Conservation (phyloP, 1,140 invertebrate genomes). For the Cylas formicarius region DNA sequence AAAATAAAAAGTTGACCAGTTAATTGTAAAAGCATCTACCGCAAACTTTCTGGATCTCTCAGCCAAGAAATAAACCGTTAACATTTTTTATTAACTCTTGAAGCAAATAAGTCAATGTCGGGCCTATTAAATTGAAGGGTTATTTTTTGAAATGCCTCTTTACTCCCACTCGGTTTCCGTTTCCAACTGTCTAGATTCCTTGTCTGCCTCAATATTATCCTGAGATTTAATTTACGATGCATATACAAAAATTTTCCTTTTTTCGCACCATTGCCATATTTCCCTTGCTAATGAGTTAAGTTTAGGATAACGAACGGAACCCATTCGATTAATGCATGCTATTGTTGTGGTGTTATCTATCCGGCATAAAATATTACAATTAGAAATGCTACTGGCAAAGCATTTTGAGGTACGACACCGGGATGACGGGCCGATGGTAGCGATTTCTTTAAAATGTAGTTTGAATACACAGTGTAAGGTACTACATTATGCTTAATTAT, state of each 20-base stretch:
- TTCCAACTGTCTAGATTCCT: conserved; percentile 24
- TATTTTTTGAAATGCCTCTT: conserved; percentile 9
- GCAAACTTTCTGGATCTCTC: conserved; percentile 20
- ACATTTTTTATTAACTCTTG: conserved; percentile 28
- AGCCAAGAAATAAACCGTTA: conserved; percentile 26
- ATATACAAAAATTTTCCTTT: conserved; percentile 22
- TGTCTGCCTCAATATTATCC: conserved; percentile 25
- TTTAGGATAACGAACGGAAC: conserved; percentile 20
- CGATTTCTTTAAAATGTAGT: too few species aligned
- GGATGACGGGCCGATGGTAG: too few species aligned
- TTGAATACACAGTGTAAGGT: too few species aligned
- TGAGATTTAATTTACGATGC: conserved; percentile 27
- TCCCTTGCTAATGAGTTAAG: conserved; percentile 18
- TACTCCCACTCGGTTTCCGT: conserved; percentile 21
- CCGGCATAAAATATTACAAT: conserved; percentile 25
- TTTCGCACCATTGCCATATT: conserved; percentile 29
- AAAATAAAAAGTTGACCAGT: conserved; percentile 26
- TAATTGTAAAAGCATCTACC: conserved; percentile 30
- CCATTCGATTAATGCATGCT: conserved; percentile 30
- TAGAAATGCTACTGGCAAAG: conserved; percentile 7
- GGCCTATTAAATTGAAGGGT: conserved; percentile 13
- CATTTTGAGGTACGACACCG: too few species aligned
- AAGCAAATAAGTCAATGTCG: conserved; percentile 28
- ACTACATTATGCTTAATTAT: too few species aligned
- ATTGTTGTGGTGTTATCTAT: conserved; percentile 33